phyloP scores from a whole-genome alignment of 2,888 invertebrate species.

The Pogonocherus hispidulus region DNA sequence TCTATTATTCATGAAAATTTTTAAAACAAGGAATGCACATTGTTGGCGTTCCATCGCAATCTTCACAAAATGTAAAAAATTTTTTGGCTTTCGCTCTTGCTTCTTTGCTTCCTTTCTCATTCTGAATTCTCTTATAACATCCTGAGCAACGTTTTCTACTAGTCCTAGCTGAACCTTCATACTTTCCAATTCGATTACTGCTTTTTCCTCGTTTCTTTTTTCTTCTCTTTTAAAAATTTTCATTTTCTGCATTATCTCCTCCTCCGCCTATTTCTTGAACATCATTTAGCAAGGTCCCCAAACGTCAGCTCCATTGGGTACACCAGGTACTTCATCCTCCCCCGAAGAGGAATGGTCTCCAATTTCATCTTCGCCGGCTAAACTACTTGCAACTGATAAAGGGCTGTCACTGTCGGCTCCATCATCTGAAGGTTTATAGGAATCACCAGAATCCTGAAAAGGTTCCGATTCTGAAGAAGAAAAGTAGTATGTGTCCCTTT shows the following conservation, averaged over 20 bases:
- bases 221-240: constrained; percentile 7
- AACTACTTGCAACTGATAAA: too few species aligned
- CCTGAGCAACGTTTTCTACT: constrained; percentile 35
- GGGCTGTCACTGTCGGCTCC: too few species aligned
- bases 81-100: constrained; percentile 36
- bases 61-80: constrained; percentile 32
- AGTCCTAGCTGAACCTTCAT: constrained; percentile 37
- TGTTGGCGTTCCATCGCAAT: constrained; percentile 23
- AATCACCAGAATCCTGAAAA: too few species aligned
- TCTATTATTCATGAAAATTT: constrained; percentile 35
- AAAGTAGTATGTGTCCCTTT: too few species aligned
- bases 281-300: background rate
- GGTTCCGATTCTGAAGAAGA: too few species aligned
- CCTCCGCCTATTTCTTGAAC: too few species aligned
- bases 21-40: constrained; percentile 33
- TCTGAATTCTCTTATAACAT: constrained; percentile 39
- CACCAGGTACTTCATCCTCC: too few species aligned
- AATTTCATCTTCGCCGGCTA: background rate
- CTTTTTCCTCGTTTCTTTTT: constrained; percentile 29
- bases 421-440: too few species aligned
- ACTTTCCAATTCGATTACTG: constrained; percentile 37
- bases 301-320: too few species aligned
- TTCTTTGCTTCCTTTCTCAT: constrained; percentile 31
- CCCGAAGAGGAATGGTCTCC: background rate
- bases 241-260: background rate